phyloP scores from a whole-genome alignment of 2,797 vertebrate species.

The Muscicapa comitata region DNA sequence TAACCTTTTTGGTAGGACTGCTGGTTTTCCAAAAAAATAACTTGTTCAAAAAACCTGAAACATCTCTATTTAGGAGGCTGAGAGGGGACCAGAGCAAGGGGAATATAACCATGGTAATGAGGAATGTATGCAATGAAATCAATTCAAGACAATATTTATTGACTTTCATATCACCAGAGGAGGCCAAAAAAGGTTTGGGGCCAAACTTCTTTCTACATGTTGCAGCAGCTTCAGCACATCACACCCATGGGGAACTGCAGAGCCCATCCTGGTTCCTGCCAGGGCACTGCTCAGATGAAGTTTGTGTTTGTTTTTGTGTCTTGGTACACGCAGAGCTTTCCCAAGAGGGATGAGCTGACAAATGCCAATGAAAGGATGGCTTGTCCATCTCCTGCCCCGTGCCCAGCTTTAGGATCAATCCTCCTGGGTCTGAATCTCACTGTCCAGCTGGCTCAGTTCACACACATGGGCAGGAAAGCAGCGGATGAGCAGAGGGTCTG shows the following conservation, averaged over 20 bases:
- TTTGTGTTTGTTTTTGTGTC: neutral
- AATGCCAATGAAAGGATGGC: fast-evolving
- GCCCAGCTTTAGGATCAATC: neutral
- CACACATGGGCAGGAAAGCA: neutral
- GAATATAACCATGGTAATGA: neutral
- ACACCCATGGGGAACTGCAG: neutral
- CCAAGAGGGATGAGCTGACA: neutral
- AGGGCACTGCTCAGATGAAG: neutral
- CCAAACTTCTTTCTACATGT: neutral
- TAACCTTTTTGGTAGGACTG: neutral
- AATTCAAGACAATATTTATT: neutral
- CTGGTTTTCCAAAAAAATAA: neutral
- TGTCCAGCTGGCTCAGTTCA: neutral
- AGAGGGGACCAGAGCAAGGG: neutral
- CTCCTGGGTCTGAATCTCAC: neutral
- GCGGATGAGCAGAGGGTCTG: neutral
- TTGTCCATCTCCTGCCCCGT: neutral
- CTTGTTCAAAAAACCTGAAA: neutral
- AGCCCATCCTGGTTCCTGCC: neutral
- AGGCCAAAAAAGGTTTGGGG: neutral
- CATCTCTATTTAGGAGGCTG: neutral
- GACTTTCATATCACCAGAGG: neutral
- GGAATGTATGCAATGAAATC: neutral
- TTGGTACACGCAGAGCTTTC: neutral
- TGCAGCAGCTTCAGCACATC: neutral